A percentile compares a stretch with the other conserved stretches of the same genome.
Evolutionary conservation across 2,888 invertebrate genomes (phyloP).

Genomic region (Drosophila imparisetae): DNA sequence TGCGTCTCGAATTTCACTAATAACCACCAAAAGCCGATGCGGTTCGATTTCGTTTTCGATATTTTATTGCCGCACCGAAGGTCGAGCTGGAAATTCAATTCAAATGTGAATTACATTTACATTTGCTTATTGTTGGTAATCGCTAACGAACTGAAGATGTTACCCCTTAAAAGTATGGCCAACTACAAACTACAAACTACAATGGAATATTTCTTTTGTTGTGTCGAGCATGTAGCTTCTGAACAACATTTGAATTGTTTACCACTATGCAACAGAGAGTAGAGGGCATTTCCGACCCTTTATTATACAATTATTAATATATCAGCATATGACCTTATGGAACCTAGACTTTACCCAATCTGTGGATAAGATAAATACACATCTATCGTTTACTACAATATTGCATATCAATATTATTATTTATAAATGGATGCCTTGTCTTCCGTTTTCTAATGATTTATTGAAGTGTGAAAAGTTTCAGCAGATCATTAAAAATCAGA

Average conservation of each 20-base stretch:
- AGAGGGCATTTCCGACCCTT: slow-evolving; percentile 7
- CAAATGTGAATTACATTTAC: slow-evolving; percentile 70
- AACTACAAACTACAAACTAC: slow-evolving; percentile 22
- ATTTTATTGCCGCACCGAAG: slow-evolving; percentile 66
- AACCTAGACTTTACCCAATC: background rate
- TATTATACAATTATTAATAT: background rate
- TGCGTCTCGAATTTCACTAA: slow-evolving; percentile 74
- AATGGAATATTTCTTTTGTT: slow-evolving; percentile 16
- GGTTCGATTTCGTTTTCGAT: slow-evolving; percentile 42
- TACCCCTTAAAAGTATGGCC: background rate
- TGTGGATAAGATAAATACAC: background rate
- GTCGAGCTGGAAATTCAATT: slow-evolving; percentile 61
- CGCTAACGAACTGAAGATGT: slow-evolving; percentile 61
- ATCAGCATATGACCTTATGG: slow-evolving; percentile 2
- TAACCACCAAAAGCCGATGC: slow-evolving; percentile 52
- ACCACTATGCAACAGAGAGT: slow-evolving; percentile 8
- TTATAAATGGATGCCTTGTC: background rate
- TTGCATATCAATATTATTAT: background rate
- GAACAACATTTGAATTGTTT: slow-evolving; percentile 29
- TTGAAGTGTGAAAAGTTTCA: slow-evolving; percentile 1
- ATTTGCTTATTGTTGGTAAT: slow-evolving; percentile 58
- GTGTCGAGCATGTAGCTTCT: slow-evolving; percentile 29
- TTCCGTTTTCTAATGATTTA: slow-evolving; percentile 1
- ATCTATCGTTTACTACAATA: background rate
- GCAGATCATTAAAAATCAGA: background rate